These are phyloP conservation scores for Mayetiola destructor DNA, from an alignment of 2,888 invertebrate species.

Conservation along the genomic window DNA sequence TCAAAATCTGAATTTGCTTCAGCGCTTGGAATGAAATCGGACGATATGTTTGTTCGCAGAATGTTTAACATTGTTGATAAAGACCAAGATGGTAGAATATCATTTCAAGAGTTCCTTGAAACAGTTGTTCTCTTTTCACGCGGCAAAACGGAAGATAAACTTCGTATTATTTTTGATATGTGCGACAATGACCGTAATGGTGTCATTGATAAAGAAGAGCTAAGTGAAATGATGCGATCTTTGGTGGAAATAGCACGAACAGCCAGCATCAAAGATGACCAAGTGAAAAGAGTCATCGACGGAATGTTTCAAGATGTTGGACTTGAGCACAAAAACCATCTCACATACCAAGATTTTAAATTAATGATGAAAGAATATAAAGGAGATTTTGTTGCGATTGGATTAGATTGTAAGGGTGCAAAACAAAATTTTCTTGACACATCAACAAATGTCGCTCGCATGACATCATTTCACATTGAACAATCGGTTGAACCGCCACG, in stretches of 20 bases:
- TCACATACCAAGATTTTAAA: conserved; percentile 85
- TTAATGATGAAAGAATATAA: conserved; percentile 94
- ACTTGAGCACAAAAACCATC: conserved; percentile 73
- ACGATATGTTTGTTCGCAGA: conserved; percentile 87
- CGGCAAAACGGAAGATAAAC: conserved; percentile 83
- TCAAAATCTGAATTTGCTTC: conserved; percentile 88
- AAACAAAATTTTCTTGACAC: conserved; percentile 91
- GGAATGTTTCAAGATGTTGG: conserved; percentile 91
- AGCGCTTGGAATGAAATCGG: conserved; percentile 87
- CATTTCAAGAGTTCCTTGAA: conserved; percentile 90
- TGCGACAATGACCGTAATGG: conserved; percentile 91
- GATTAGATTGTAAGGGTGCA: conserved; percentile 86
- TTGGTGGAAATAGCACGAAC: conserved; percentile 86
- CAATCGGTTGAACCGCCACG: conserved; percentile 51
- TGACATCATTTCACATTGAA: conserved; percentile 88
- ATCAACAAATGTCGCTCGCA: conserved; percentile 85
- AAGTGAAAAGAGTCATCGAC: conserved; percentile 82
- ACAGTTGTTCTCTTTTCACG: conserved; percentile 84
- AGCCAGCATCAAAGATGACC: conserved; percentile 75
- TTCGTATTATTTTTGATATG: conserved; percentile 93
- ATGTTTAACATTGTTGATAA: conserved; percentile 97
- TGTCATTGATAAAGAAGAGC: conserved; percentile 82
- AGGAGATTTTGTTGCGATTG: conserved; percentile 88
- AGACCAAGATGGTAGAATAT: conserved; percentile 82
- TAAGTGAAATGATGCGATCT: conserved; percentile 85